phyloP scores from a whole-genome alignment of 2,797 vertebrate species.

The Ctenopoma kingsleyae region DNA sequence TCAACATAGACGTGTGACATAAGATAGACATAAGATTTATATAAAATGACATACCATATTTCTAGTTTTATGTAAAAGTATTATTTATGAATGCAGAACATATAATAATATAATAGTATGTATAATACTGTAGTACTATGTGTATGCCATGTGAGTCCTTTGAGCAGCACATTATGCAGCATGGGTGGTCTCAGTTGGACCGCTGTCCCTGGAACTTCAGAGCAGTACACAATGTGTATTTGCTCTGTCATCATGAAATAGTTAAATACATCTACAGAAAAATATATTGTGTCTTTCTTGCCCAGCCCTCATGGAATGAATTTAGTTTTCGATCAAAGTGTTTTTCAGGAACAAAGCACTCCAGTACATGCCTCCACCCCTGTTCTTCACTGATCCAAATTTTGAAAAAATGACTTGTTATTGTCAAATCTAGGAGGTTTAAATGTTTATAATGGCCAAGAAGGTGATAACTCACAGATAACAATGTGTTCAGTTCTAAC shows the following conservation, averaged over 20 bases:
- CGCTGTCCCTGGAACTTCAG: not conserved
- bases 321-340: not conserved
- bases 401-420: constrained; percentile 26
- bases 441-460: constrained; percentile 41
- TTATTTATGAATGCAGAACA: not conserved
- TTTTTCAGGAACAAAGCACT: constrained; percentile 1
- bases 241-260: constrained; percentile 1
- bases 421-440: constrained; percentile 23
- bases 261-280: not conserved
- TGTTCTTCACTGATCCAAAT: not conserved
- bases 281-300: not conserved
- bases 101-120: not conserved
- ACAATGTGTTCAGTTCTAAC: constrained; percentile 47
- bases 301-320: not conserved
- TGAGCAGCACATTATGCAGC: constrained; percentile 3
- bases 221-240: not conserved
- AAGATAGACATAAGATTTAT: too few species aligned
- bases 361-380: not conserved
- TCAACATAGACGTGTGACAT: too few species aligned
- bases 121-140: not conserved
- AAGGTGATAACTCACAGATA: constrained; percentile 44
- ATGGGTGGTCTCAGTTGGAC: constrained; percentile 25
- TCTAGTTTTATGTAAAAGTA: not conserved
- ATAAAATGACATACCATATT: not conserved
- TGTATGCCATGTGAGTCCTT: not conserved